Evolutionary conservation across 2,888 invertebrate genomes (phyloP), one percentile per base, ranked within the genome.

Genomic region (Xanthia togata): DNA sequence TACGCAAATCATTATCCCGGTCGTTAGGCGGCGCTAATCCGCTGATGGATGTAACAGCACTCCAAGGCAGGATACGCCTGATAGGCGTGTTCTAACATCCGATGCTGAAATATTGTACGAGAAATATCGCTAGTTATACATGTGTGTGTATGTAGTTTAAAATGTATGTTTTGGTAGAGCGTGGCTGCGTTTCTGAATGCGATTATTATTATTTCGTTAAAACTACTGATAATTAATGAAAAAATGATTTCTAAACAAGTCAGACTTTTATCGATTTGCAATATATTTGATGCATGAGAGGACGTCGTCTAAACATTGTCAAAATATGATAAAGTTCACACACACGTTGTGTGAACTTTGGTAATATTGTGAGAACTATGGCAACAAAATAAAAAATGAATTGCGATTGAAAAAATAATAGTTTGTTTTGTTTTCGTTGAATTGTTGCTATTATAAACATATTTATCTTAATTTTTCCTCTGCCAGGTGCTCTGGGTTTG

Each of bases 401-500:
- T 67, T 0, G 47, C 31, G 9, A 17, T 50, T 26, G 8, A 50
- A 47, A 47, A 50, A 69, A 31, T 23, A 23, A 69, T 68, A 31
- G 17, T 53, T 68, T 23, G 20, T 70, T 26, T 23, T 9, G 14
- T 59, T 59, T 31, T 12, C 26, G 59, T 59, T n/a, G 17, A 59
- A 57, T 57, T 17, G 2, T 35, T 47, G n/a, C 0, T 12, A 0
- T n/a, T 35, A n/a, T n/a, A 6, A n/a, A 20, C 23, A 44, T 38
- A 23, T 50, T 50, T 8, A 71, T 74, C 3, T 11, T 2, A 26
- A 44, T 63, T 60, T 44, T 75, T 82, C 78, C 55, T 2, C 76
- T 87, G 78, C 5, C 90, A 94, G 94, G 93, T 87, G 92, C 89
- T 72, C 88, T 95, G 73, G 96, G 96, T 72, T 85, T 96, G 83